phyloP scores from a whole-genome alignment of 2,888 invertebrate species.

The Clistopyga incitator region DNA sequence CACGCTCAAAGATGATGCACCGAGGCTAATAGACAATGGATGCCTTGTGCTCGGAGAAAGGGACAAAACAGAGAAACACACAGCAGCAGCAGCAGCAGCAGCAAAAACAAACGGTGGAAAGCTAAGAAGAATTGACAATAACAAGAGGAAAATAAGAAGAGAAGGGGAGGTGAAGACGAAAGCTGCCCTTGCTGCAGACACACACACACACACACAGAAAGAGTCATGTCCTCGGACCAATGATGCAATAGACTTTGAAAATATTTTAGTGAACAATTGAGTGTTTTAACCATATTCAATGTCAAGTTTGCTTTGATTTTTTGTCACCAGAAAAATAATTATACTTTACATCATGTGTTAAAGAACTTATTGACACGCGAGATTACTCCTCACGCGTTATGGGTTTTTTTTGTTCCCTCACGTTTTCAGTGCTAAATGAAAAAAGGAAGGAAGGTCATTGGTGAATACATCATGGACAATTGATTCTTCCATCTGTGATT shows the following conservation, averaged over 20 bases:
- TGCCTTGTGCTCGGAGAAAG: background rate
- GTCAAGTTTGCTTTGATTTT: too few relatives aligned
- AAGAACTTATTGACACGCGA: background rate
- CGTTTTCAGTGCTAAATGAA: too few relatives aligned
- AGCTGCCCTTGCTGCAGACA: background rate
- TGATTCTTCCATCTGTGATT: too few relatives aligned
- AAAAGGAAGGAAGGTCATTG: too few relatives aligned
- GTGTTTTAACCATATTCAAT: too few relatives aligned
- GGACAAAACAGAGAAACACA: conserved; percentile 1
- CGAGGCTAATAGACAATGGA: conserved; percentile 45
- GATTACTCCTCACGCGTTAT: background rate
- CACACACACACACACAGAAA: background rate
- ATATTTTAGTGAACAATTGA: too few relatives aligned
- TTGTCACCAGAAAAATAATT: too few relatives aligned
- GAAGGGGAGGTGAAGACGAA: conserved; percentile 5
- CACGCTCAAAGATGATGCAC: conserved; percentile 29
- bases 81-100: too few relatives aligned
- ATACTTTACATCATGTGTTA: background rate
- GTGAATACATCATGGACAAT: too few relatives aligned
- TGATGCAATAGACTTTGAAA: too few relatives aligned
- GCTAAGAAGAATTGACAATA: conserved; percentile 13
- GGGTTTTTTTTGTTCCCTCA: too few relatives aligned
- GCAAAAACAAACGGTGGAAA: background rate
- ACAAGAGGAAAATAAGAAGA: conserved; percentile 30
- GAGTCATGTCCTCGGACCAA: background rate